Evolutionary conservation across 2,888 invertebrate genomes (phyloP), one percentile per base, ranked within the genome.

Genomic region (Enchytraeus crypticus): DNA sequence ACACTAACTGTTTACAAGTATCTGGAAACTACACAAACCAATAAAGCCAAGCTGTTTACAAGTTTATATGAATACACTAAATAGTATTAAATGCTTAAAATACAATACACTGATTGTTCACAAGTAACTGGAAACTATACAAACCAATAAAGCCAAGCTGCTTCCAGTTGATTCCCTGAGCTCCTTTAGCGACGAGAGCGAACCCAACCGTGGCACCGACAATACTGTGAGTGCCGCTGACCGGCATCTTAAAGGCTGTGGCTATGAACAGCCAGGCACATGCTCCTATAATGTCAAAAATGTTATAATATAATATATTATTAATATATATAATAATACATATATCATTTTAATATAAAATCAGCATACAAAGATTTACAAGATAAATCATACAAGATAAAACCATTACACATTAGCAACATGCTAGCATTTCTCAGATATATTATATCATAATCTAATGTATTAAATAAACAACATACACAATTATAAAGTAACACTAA

Each of bases 201-300:
- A 96, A 98, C 14, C 98, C 98, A 63, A 98, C 88, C 1, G 96
- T 93, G 46, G 97, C 93, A 30, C 98, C 98, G 49, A 98, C 96
- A 74, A 98, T 96, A 71, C 93, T 93, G 82, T 98, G 98, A 1
- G 98, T 98, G n/a, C 96, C 97, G n/a, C 96, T 96, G 62, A 98
- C 95, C 4, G 98, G 98, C 74, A 98, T 83, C 74, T 92, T 88
- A 64, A 97, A 83, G 71, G 92, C 90, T 8, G 98, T 98, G 11
- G 98, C 98, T n/a, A 89, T 82, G 66, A 98, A 82, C 72, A 97
- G 82, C 97, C 97, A 98, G 57, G 88, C 83, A 49, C 92, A 95
- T 68, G 93, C 90, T 51, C 95, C 91, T 72, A 68, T 26, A 69
- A 87, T 5, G 14, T 18, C 29, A 18, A 18, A 51, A 14, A n/a